phyloP scores from a whole-genome alignment of 1,140 invertebrate species.

The Leptinotarsa lineolata region DNA sequence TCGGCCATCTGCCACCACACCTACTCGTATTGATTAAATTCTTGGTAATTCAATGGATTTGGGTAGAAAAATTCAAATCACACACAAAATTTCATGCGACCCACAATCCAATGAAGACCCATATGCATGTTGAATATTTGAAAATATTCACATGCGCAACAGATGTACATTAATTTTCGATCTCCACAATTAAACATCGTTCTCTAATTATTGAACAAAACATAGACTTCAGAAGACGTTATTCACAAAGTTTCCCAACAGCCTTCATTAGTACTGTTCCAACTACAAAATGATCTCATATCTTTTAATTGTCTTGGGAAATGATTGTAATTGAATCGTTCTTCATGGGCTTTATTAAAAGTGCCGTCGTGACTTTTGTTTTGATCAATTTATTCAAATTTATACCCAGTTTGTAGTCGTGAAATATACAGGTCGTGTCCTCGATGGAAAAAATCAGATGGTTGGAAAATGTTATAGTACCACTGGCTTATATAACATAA shows the following conservation, averaged over 20 bases:
- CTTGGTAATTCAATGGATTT: too few relatives aligned
- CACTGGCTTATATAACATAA: too few relatives aligned
- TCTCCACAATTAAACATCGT: not conserved
- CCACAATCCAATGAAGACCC: not conserved
- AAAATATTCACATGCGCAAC: not conserved
- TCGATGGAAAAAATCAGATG: not conserved
- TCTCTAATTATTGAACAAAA: not conserved
- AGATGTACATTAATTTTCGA: not conserved
- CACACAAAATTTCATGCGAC: not conserved
- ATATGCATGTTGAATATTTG: not conserved
- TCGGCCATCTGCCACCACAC: too few relatives aligned
- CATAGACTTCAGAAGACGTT: not conserved
- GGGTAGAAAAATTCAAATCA: not conserved
- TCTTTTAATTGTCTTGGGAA: constrained; percentile 8
- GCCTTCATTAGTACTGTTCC: not conserved
- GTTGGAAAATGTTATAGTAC: too few relatives aligned
- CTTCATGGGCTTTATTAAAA: constrained; percentile 3
- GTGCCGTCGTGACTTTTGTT: not conserved
- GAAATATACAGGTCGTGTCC: constrained; percentile 5
- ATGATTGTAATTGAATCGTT: constrained; percentile 3
- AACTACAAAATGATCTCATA: constrained; percentile 8
- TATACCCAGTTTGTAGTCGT: not conserved
- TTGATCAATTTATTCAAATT: constrained; percentile 7
- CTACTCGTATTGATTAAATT: too few relatives aligned
- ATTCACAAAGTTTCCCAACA: constrained; percentile 6